Evolutionary conservation across 37 sponge, comb jelly and placozoan genomes (phyloP).

Genomic region (Aphrocallistes beatrix): DNA sequence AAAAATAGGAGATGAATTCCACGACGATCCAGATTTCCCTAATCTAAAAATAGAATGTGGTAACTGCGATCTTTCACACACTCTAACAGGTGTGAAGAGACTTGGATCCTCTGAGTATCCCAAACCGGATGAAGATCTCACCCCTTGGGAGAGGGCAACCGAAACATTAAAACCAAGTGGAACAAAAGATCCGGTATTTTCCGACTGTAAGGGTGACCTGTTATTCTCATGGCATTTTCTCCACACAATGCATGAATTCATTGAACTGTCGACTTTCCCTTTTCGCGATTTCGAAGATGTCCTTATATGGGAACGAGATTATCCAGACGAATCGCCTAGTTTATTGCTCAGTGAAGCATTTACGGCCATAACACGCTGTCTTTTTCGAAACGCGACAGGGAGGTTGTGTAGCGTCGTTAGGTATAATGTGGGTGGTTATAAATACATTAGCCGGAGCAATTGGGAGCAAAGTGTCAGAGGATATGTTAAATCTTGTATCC

Average conservation of each 20-base stretch:
- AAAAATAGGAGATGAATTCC: neutral
- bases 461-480: neutral
- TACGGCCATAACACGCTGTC: neutral
- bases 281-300: constrained; percentile 8
- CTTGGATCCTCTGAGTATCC: neutral
- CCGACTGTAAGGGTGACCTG: neutral
- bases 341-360: neutral
- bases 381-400: neutral
- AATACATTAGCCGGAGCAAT: neutral
- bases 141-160: neutral
- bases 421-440: neutral
- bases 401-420: neutral
- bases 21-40: neutral
- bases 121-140: neutral
- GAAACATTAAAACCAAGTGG: neutral
- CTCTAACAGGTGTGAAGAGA: neutral
- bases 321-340: constrained; percentile 2
- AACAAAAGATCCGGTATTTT: neutral
- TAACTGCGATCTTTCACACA: neutral
- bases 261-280: neutral
- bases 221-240: neutral
- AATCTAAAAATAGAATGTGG: neutral
- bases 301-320: neutral
- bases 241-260: neutral
- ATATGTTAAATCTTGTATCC: neutral